These are phyloP conservation scores for Enteromius fasciolatus DNA, from an alignment of 2,797 vertebrate genomes.

Conservation along the genomic window DNA sequence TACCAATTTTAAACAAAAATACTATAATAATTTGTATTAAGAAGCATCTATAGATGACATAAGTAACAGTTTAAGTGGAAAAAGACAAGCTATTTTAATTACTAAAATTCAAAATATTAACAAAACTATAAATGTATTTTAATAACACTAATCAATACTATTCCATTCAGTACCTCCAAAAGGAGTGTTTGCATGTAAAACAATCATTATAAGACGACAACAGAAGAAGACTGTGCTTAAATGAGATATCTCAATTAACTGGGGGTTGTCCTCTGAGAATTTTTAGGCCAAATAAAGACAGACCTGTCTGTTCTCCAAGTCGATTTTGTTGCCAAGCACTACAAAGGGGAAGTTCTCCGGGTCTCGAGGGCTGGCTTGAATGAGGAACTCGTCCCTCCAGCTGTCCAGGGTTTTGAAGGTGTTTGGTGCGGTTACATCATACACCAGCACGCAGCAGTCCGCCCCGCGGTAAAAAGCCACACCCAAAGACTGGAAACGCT, in stretches of 20 bases:
- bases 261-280: no score
- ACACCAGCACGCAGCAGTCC: constrained; percentile 69
- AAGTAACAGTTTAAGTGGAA: background rate
- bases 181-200: background rate
- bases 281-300: constrained; percentile 7
- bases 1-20: constrained; percentile 1
- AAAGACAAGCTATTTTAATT: background rate
- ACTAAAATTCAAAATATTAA: background rate
- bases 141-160: background rate
- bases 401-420: constrained; percentile 70
- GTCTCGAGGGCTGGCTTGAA: constrained; percentile 68
- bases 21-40: background rate
- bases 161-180: background rate
- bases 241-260: background rate
- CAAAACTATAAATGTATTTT: no score
- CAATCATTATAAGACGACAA: background rate
- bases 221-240: no score
- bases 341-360: constrained; percentile 71
- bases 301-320: constrained; percentile 70
- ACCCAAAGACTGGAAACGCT: constrained; percentile 69
- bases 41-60: background rate
- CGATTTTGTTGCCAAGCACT: constrained; percentile 69
- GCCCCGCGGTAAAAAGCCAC: constrained; percentile 70
- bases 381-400: constrained; percentile 71
- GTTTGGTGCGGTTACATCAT: constrained; percentile 64